A percentile compares a stretch with the other conserved stretches of the same genome.
Evolutionary conservation across 2,113 vertebrate species (phyloP).

Genomic region (Melanerpes formicivorus): DNA sequence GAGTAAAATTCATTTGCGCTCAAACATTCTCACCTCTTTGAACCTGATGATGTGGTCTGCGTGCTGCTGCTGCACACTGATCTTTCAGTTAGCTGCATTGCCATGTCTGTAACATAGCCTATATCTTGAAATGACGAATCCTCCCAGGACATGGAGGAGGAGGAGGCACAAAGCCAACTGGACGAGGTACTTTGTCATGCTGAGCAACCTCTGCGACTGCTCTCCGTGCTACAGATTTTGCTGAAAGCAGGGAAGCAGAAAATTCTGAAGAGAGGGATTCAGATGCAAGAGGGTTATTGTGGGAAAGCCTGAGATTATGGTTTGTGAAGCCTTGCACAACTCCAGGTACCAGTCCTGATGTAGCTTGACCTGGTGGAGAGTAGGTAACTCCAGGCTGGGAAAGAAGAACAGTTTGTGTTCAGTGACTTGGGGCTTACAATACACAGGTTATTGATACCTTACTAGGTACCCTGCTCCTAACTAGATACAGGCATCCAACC

Average conservation of each 20-base stretch:
- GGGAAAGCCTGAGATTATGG: conserved; percentile 54
- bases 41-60: neutral
- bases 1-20: neutral
- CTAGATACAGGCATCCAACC: neutral
- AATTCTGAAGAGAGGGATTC: conserved; percentile 24
- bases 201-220: neutral
- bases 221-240: neutral
- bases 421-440: neutral
- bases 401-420: conserved; percentile 10
- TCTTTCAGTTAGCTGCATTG: neutral
- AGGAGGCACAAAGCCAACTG: conserved; percentile 30
- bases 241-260: rapidly evolving
- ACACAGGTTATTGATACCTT: neutral
- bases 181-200: neutral
- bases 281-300: conserved; percentile 11
- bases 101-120: neutral
- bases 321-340: neutral
- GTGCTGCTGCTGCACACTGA: neutral
- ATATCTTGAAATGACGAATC: conserved; percentile 70
- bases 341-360: neutral
- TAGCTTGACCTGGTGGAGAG: neutral
- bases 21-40: neutral
- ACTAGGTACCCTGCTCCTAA: neutral
- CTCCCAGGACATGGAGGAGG: conserved; percentile 72
- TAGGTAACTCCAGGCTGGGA: conserved; percentile 54